Percentiles rank a stretch among this genome's conserved stretches.
Evolutionary conservation across 1,140 invertebrate species (phyloP).

Genomic region (Aphis craccivora): DNA sequence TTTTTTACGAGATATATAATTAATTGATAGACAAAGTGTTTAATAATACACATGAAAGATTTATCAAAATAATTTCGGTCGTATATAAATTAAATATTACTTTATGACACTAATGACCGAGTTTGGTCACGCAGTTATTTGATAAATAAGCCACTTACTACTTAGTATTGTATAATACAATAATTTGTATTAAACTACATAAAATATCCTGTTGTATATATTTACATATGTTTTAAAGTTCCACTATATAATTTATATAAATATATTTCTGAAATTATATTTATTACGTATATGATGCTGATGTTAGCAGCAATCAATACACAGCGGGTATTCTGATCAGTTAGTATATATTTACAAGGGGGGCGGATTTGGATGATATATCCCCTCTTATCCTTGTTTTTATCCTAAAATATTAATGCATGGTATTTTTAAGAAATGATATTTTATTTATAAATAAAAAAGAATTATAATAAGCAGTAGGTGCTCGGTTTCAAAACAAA

Average conservation of each 20-base stretch:
- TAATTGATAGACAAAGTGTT: background rate
- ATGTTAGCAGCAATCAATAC: background rate
- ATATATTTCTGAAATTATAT: background rate
- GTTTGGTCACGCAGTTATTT: too few species aligned
- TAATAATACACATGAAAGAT: background rate
- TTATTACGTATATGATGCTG: background rate
- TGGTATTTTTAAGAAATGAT: too few species aligned
- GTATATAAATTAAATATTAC: too few species aligned
- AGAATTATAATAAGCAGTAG: background rate
- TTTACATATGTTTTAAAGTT: background rate
- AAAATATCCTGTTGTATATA: background rate
- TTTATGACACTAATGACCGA: too few species aligned
- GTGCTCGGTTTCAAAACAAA: too few species aligned
- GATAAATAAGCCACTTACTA: too few species aligned
- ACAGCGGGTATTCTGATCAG: too few species aligned
- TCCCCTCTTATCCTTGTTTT: background rate
- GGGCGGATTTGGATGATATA: background rate
- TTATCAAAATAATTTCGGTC: too few species aligned
- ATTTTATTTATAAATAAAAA: background rate
- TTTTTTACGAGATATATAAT: background rate
- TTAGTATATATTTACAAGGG: background rate
- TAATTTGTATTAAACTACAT: background rate
- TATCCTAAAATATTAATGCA: background rate
- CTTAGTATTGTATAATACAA: background rate
- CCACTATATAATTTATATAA: background rate